Percentiles rank a stretch among this genome's conserved stretches.
Evolutionary conservation across 2,113 vertebrate genomes (phyloP).

Genomic region (Dolichallabes microphthalmus): DNA sequence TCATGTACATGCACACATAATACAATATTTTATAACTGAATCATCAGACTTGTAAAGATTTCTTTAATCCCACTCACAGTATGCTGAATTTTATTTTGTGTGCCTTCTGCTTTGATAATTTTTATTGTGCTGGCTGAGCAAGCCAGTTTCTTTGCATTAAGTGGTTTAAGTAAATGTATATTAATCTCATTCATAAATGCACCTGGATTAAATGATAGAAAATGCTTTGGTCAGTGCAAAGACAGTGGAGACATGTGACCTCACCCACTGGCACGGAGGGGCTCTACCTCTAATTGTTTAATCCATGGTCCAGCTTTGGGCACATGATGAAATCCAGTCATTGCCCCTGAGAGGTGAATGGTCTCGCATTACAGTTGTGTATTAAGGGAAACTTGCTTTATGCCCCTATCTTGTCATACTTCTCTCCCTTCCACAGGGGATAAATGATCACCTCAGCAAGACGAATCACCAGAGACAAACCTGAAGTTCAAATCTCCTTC

Average conservation of each 20-base stretch:
- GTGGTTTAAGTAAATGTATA: background rate
- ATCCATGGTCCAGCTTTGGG: constrained; percentile 63
- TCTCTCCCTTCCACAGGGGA: constrained; percentile 67
- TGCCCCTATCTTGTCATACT: background rate
- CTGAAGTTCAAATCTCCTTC: constrained; percentile 92
- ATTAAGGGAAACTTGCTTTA: constrained; percentile 19
- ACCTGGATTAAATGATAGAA: background rate
- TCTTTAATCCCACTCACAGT: background rate
- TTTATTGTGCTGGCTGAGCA: too few species aligned
- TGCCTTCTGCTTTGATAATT: background rate
- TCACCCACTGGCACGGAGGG: constrained; percentile 53
- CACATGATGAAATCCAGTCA: constrained; percentile 61
- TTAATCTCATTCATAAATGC: constrained; percentile 3
- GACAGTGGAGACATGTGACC: constrained; percentile 46
- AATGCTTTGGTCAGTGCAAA: constrained; percentile 28
- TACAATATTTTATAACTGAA: background rate
- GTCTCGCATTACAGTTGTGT: constrained; percentile 42
- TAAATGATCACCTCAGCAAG: constrained; percentile 98
- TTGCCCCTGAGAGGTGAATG: constrained; percentile 41
- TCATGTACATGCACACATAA: background rate
- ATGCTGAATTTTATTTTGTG: background rate
- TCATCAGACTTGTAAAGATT: background rate
- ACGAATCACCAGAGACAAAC: constrained; percentile 90
- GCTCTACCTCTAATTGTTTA: constrained; percentile 67
- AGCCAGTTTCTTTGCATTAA: background rate